These are phyloP conservation scores for Frieseomelitta varia DNA, from an alignment of 1,140 invertebrate species.

Conservation along the genomic window DNA sequence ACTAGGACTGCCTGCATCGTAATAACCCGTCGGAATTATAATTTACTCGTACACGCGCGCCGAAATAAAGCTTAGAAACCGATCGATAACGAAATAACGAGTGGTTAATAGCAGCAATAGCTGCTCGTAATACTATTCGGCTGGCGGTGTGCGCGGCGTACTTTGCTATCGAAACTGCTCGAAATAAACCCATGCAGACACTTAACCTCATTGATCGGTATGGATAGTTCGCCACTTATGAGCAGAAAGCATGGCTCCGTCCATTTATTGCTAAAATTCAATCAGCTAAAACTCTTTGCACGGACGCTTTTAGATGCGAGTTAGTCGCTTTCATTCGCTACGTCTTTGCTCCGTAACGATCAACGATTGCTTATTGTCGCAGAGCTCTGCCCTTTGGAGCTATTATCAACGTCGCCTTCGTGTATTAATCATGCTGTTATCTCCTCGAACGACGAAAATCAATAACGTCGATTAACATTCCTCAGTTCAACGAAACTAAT, in stretches of 20 bases:
- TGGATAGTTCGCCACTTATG: background rate
- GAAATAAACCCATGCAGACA: constrained; percentile 28
- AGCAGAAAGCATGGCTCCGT: background rate
- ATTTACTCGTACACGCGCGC: background rate
- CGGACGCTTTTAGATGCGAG: constrained; percentile 8
- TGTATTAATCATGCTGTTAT: background rate
- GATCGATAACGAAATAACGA: constrained; percentile 30
- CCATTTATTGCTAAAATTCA: constrained; percentile 51
- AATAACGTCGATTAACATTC: background rate
- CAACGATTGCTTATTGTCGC: background rate
- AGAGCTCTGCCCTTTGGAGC: background rate
- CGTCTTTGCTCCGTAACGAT: background rate
- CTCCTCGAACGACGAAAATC: background rate
- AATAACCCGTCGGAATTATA: background rate
- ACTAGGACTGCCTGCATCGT: background rate
- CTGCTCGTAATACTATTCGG: background rate
- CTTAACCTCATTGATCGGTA: constrained; percentile 37
- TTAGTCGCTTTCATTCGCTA: background rate
- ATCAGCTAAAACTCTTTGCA: constrained; percentile 28
- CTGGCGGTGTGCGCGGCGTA: background rate
- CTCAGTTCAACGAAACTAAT: background rate
- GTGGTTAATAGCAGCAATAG: constrained; percentile 20
- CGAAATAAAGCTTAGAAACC: constrained; percentile 6
- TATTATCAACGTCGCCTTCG: no score
- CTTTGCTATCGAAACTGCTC: constrained; percentile 19